Base-by-base conservation (phyloP, 2,113 vertebrate genomes). In the Menidia beryllina region DNA sequence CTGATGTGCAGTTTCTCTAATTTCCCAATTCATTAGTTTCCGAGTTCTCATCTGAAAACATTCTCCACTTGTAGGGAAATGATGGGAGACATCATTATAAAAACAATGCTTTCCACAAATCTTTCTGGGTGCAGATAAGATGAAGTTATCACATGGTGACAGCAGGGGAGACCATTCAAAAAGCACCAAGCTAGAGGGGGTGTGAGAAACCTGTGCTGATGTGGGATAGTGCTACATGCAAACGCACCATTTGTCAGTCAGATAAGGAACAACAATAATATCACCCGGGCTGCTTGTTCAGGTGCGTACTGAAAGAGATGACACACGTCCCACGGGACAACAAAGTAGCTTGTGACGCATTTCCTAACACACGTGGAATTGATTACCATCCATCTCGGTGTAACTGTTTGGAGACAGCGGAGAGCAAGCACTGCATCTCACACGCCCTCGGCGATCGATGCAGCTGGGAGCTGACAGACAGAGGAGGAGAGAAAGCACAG, bases 351-450 rank as follows among this genome's bases (percentile, higher is more conserved):
- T 79, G 78, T 72, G 79, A 90, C 59, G 55, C 45, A 25, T 86
- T 86, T 81, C 64, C 60, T 61, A n/a, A 65, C 39, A 51, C 75
- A 55, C 56, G 58, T 78, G 13, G 43, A 78, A 92, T 91, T 83
- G 91, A 92, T 90, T 91, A 87, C 57, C 82, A 81, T 83, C 86
- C 84, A 86, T 88, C 71, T 65, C 24, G 0, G 50, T 36, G 71
- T 61, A 58, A 87, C 73, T 25, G 70, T 67, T 65, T 7, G 51
- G 75, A 82, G 83, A 68, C 85, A 51, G 76, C 81, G 55, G 70
- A 62, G 66, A 55, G 80, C 83, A 75, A 45, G 68, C 84, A 30
- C 62, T 75, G 78, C 74, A 69, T 56, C 70, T 64, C 41, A 43
- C 69, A 70, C 56, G 50, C 64, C 53, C 48, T 56, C 36, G 2